Evolutionary conservation across 2,113 vertebrate species (phyloP), one percentile per base, ranked within the genome.

Genomic region (Podilymbus podiceps): DNA sequence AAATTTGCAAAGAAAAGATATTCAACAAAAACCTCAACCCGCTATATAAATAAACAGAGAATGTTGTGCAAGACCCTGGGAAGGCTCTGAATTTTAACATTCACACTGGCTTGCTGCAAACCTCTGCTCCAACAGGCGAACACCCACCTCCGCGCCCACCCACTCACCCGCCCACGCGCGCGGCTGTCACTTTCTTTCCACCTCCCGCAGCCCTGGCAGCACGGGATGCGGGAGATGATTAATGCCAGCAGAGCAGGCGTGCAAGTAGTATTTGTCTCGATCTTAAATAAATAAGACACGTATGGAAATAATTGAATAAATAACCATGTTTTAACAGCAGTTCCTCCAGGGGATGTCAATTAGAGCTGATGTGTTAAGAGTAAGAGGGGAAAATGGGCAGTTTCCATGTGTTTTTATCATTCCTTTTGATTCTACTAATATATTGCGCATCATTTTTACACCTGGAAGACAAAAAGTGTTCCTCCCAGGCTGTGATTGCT

Each of bases 161-260:
- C 50, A 24, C 42, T 15, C 42, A 15, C 52, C 85, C 4, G 27
- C 87, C 96, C 82, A 73, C 69, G 1, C 67, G 16, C 3, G 31
- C 4, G 74, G 91, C 95, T 97, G 95, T 96, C 90, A 67, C 27
- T 30, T 92, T 97, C 92, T 58, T 94, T 95, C 94, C 64, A 78
- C 82, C 85, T 92, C 82, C 77, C 3, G 90, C 93, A 38, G 68
- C 82, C 80, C 47, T 24, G 5, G 85, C 75, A 83, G 44, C 72
- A 82, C 13, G 3, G 67, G 90, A 68, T 22, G 90, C 91, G 50
- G 91, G 85, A 95, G 96, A 94, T 90, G 85, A 96, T 92, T 96
- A 95, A 83, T 67, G 79, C 64, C 33, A 25, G 79, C 15, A 44
- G 74, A 85, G 67, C 67, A 64, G 80, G 66, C 85, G 33, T 16